Evolutionary conservation across 2,888 invertebrate genomes (phyloP).

Genomic region (Sphaeridia pumilis): DNA sequence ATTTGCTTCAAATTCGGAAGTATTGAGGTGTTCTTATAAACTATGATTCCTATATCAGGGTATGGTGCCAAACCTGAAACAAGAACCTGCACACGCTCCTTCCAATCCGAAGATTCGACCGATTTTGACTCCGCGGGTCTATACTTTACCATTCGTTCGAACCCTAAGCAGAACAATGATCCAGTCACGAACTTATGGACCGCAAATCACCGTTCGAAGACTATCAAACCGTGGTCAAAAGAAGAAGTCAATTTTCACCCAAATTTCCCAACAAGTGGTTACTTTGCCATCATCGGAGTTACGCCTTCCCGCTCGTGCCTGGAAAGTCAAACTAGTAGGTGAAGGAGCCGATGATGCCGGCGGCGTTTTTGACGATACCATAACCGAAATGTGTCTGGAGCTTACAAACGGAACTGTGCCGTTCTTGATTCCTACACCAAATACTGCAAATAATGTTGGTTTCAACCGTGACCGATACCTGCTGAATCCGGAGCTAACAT

Average conservation of each 20-base stretch:
- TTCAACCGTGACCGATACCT: conserved; percentile 52
- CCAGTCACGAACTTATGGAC: conserved; percentile 54
- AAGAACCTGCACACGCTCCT: conserved; percentile 36
- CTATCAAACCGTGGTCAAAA: conserved; percentile 48
- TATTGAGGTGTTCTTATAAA: no score
- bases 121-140: conserved; percentile 49
- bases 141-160: conserved; percentile 51
- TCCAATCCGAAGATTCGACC: conserved; percentile 44
- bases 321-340: conserved; percentile 54
- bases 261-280: conserved; percentile 53
- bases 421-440: conserved; percentile 51
- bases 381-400: conserved; percentile 56
- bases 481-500: conserved; percentile 49
- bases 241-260: conserved; percentile 50
- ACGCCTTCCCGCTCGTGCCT: conserved; percentile 51
- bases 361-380: conserved; percentile 57
- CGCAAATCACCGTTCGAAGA: conserved; percentile 52
- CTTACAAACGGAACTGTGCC: conserved; percentile 49
- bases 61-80: conserved; percentile 41
- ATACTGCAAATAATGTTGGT: conserved; percentile 50
- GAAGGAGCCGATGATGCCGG: conserved; percentile 59
- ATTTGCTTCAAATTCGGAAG: no score
- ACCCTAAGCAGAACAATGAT: conserved; percentile 55
- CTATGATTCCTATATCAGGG: no score
- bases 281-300: conserved; percentile 48